Conservation (phyloP, 2,888 invertebrate species). For the Scrobipalpa costella region DNA sequence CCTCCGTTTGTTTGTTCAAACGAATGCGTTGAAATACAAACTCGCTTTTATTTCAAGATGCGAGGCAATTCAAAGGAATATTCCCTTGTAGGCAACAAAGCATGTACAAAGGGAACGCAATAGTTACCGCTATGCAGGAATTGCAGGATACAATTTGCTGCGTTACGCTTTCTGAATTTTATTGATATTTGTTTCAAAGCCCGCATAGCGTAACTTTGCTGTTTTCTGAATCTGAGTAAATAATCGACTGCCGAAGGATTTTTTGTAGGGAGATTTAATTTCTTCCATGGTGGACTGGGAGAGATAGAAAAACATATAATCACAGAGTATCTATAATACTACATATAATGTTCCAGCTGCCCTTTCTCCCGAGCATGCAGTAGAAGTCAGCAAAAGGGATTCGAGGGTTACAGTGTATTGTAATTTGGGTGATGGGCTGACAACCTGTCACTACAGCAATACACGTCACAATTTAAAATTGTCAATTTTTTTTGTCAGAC, state of each 20-base stretch:
- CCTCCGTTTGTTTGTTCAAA: constrained; percentile 67
- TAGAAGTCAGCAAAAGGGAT: too few relatives aligned
- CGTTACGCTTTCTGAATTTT: constrained; percentile 35
- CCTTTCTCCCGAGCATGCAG: too few relatives aligned
- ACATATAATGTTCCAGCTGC: too few relatives aligned
- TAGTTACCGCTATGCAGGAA: constrained; percentile 42
- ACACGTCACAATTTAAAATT: too few relatives aligned
- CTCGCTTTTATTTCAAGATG: constrained; percentile 64
- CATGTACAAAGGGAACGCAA: constrained; percentile 44
- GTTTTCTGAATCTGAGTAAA: not conserved
- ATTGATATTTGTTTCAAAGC: constrained; percentile 30
- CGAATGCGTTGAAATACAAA: constrained; percentile 70
- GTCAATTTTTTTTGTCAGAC: too few relatives aligned
- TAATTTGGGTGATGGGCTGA: too few relatives aligned
- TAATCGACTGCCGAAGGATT: not conserved
- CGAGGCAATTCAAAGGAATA: constrained; percentile 69
- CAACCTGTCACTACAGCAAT: too few relatives aligned
- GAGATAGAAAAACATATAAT: not conserved
- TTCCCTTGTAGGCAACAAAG: constrained; percentile 52
- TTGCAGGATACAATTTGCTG: constrained; percentile 21
- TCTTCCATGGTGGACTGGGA: too few relatives aligned
- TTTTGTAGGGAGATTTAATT: constrained; percentile 2
- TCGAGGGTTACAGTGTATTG: too few relatives aligned
- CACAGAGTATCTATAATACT: too few relatives aligned
- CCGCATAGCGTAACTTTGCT: not conserved